Evolutionary conservation across 2,797 vertebrate species (phyloP), one percentile per base, ranked within the genome.

Genomic region (Allobates femoralis): DNA sequence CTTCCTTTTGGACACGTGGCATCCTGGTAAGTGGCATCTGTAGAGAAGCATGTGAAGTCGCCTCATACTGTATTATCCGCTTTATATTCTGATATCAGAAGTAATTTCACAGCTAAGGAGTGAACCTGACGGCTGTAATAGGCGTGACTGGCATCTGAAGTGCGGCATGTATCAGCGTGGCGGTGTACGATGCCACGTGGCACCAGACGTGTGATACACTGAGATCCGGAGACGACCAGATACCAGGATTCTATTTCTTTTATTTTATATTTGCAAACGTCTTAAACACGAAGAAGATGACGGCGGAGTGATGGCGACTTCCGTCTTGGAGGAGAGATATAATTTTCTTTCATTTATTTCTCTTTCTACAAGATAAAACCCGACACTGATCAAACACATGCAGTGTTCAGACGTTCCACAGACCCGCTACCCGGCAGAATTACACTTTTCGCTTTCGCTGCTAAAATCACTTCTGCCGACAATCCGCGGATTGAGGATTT

Each of bases 1-100:
- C 34, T 46, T 23, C 51, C 18, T 46, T 28, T 12, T 55, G 26
- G 30, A 30, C 56, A 56, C 23, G 23, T 30, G 53, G 1, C 30
- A 26, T 71, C 30, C 58, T 58, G 50, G 69, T 74, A 81, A 87
- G 3, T 81, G 77, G 58, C 82, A 81, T 87, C 86, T 87, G 86
- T 87, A 69, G 79, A 84, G 84, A 67, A 87, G 66, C 82, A 84
- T 87, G 77, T 87, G 86, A 87, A 87, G 67, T 84, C 46, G 46
- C n/a, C 82, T 87, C 82, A 56, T 53, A 80, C 23, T 66, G 37
- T 84, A 87, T 87, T 87, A 87, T 84, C 86, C 32, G 86, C 60
- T 79, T 84, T 73, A 80, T 56, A 77, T 84, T 84, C 77, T 80
- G 53, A 87, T 81, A 84, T 87, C 82, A 87, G 15, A 19, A 76